Conservation (phyloP, 1,140 invertebrate genomes). For the Octopus bimaculoides region DNA sequence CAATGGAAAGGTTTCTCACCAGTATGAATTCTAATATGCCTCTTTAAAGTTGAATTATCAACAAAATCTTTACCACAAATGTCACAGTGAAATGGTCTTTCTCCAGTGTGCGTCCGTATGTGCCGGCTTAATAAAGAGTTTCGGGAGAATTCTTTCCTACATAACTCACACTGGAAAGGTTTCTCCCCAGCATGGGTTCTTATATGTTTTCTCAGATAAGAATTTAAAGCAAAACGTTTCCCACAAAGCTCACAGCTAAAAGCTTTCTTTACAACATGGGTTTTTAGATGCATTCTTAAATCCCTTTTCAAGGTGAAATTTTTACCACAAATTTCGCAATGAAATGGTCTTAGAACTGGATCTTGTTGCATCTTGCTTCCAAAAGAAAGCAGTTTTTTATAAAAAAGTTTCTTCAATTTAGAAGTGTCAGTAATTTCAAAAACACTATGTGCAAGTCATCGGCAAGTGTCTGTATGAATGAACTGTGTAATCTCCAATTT, state of each 20-base stretch:
- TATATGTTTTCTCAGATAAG: neutral
- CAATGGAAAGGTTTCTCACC: neutral
- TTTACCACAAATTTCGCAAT: conserved; percentile 12
- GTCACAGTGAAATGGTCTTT: neutral
- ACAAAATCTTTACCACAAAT: neutral
- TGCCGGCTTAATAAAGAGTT: conserved; percentile 1
- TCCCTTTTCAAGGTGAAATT: neutral
- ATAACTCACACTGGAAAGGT: neutral
- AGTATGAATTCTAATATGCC: neutral
- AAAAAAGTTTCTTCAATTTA: no score
- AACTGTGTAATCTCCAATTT: no score
- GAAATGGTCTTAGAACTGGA: conserved; percentile 64
- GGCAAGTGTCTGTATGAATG: no score
- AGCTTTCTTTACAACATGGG: neutral
- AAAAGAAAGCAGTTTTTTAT: no score
- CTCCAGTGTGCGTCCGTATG: neutral
- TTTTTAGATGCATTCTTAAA: conserved; percentile 1
- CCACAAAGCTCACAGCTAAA: conserved; percentile 11
- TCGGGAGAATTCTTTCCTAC: neutral
- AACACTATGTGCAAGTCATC: no score
- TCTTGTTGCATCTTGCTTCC: no score
- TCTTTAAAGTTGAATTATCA: neutral
- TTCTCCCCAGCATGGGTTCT: conserved; percentile 5
- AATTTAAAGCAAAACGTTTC: neutral
- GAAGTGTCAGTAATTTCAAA: no score